Evolutionary conservation across 1,140 invertebrate genomes (phyloP).

Genomic region (Drosophila pseudoobscura): DNA sequence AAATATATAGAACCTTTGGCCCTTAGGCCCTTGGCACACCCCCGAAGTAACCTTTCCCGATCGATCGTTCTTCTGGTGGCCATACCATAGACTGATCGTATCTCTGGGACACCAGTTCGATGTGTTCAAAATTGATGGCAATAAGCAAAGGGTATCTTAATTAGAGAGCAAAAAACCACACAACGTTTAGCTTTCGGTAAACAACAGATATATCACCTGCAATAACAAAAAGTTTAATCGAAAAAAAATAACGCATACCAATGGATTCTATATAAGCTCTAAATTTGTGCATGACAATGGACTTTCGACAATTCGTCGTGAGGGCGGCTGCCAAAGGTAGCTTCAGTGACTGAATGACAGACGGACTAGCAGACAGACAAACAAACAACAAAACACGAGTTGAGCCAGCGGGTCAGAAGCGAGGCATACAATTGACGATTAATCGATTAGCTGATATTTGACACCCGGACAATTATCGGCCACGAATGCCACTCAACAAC

Average conservation of each 20-base stretch:
- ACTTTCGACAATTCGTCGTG: slow-evolving; percentile 3
- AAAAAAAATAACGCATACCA: slow-evolving; percentile 5
- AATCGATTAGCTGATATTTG: slow-evolving; percentile 67
- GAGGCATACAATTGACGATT: slow-evolving; percentile 38
- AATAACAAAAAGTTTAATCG: slow-evolving; percentile 17
- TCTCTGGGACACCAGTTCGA: no score
- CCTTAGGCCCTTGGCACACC: no score
- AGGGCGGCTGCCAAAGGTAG: slow-evolving; percentile 13
- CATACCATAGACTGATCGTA: no score
- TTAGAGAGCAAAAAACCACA: neutral
- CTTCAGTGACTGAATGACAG: slow-evolving; percentile 35
- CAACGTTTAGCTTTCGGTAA: slow-evolving; percentile 12
- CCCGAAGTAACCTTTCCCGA: no score
- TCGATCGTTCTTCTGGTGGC: no score
- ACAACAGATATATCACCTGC: slow-evolving; percentile 9
- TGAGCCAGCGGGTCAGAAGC: no score
- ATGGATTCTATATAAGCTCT: slow-evolving; percentile 13
- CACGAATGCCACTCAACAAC: slow-evolving; percentile 33
- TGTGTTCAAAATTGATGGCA: no score
- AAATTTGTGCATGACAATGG: slow-evolving; percentile 30
- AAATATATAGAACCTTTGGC: no score
- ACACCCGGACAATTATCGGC: slow-evolving; percentile 62
- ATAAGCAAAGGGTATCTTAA: no score
- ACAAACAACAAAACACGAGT: neutral
- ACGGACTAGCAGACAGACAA: slow-evolving; percentile 12